Base-by-base conservation (phyloP, 2,113 vertebrate genomes). In the Entomyzon cyanotis region DNA sequence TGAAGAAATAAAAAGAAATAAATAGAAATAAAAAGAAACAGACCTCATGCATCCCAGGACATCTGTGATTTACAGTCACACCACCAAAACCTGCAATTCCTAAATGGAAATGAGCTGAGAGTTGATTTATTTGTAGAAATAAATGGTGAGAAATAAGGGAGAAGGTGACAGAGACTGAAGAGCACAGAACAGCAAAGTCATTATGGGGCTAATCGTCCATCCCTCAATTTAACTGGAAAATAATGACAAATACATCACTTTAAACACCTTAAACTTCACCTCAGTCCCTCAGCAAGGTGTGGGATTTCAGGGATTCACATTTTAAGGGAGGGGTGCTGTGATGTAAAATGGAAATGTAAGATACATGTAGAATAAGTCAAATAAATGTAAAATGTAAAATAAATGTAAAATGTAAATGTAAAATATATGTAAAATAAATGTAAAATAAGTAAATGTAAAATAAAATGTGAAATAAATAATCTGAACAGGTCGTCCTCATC, bases 121-220 rank as follows among this genome's bases (percentile, higher is more conserved):
- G 35, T 3, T 39, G 9, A 39, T 39, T 39, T 39, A 39, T 39
- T 39, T 39, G 11, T 39, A 12, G 39, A 39, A 39, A 39, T 39
- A 39, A 39, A 39, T 39, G 39, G 39, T 39, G 39, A 39, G 39
- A 39, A 39, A 39, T 39, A 19, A 46, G 37, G 24, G 55, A 69
- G 31, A 25, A 70, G 65, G 44, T 2, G 71, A 15, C 7, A 39
- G n/a, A 7, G 9, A 47, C 4, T 4, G 39, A 39, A 39, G 9
- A 39, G 39, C 39, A 39, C 39, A 39, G 73, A 24, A 5, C 7
- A 1, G 1, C 28, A 23, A 60, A 7, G 8, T 31, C 9, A 6
- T 21, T 5, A 3, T 1, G 8, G 1, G 0, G 15, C 12, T 55
- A 5, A 30, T 53, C 13, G 4, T 2, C 33, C 25, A 20, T 39